A percentile compares a stretch with the other conserved stretches of the same genome.
Evolutionary conservation across 2,797 vertebrate genomes (phyloP).

Genomic region (Eospalax fontanierii): DNA sequence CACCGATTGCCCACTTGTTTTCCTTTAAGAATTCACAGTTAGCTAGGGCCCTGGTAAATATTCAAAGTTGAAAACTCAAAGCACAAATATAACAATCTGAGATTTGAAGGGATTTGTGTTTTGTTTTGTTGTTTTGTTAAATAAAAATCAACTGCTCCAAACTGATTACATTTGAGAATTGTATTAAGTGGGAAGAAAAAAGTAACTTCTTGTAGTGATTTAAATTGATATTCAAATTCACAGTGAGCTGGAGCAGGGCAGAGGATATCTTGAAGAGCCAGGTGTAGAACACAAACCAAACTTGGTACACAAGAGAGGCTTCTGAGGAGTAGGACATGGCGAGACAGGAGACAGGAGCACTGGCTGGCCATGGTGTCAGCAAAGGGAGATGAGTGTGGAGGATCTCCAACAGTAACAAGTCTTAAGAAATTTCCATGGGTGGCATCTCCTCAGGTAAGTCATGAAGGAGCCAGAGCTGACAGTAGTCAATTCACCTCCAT

Average conservation of each 20-base stretch:
- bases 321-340: not conserved
- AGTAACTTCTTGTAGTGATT: conserved; percentile 28
- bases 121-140: not conserved
- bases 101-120: not conserved
- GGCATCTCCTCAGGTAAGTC: not conserved
- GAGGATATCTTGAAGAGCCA: not conserved
- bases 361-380: not conserved
- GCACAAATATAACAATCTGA: conserved; percentile 6
- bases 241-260: conserved; percentile 23
- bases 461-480: not conserved
- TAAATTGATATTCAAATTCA: conserved; percentile 68
- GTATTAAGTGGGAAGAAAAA: conserved; percentile 21
- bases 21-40: not conserved
- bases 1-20: not conserved
- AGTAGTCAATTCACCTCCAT: not conserved
- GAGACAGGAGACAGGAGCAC: not conserved
- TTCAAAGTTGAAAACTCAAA: conserved; percentile 37
- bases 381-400: not conserved
- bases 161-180: conserved; percentile 55
- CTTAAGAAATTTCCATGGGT: not conserved
- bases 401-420: not conserved
- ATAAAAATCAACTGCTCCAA: not conserved
- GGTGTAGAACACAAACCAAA: conserved; percentile 14
- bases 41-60: not conserved
- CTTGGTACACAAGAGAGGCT: not conserved